Conservation (phyloP, 2,113 vertebrate genomes). For the Prunella himalayana region DNA sequence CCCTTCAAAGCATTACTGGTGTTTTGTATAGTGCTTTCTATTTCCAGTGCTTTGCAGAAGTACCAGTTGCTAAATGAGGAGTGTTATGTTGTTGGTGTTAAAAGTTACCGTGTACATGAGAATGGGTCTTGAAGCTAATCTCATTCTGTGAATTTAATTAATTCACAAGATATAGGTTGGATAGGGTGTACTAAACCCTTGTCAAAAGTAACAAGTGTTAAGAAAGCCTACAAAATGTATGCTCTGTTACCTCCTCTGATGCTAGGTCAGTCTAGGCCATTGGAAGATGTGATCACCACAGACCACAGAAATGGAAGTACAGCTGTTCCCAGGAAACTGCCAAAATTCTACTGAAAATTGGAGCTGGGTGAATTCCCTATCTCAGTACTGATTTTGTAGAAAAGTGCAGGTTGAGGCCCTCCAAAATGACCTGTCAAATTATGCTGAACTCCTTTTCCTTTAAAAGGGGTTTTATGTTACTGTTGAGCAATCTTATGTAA, state of each 20-base stretch:
- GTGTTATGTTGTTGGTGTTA: not conserved
- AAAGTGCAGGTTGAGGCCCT: not conserved
- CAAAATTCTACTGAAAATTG: not conserved
- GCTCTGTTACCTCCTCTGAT: not conserved
- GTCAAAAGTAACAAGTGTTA: not conserved
- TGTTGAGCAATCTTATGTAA: not conserved
- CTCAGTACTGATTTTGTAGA: not conserved
- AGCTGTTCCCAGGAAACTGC: not conserved
- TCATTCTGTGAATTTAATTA: not conserved
- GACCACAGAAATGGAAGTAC: not conserved
- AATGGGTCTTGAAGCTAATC: not conserved
- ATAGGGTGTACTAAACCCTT: not conserved
- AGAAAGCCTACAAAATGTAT: not conserved
- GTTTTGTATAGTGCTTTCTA: not conserved
- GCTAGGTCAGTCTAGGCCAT: not conserved
- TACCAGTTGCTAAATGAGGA: not conserved
- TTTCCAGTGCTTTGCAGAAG: not conserved
- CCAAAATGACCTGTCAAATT: not conserved
- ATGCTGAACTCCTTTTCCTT: not conserved
- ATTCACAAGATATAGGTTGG: not conserved
- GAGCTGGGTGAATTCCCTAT: not conserved
- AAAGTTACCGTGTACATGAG: not conserved
- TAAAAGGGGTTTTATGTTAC: not conserved
- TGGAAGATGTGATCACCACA: not conserved
- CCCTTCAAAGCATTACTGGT: not conserved